These are phyloP conservation scores for Peromyscus californicus DNA, from an alignment of 2,113 vertebrate species.

Conservation along the genomic window DNA sequence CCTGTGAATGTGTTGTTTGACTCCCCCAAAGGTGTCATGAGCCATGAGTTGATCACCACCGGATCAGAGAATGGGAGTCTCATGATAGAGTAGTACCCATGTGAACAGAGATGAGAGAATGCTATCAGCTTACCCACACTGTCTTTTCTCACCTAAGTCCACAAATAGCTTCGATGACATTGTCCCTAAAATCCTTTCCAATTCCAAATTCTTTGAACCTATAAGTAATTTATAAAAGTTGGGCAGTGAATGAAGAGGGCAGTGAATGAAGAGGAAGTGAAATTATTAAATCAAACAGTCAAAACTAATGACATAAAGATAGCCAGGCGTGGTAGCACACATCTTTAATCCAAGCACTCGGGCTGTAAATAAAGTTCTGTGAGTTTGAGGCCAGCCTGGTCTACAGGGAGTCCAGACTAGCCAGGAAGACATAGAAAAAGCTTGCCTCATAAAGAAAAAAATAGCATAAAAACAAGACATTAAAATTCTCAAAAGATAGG, in stretches of 20 bases:
- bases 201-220: conserved; percentile 5
- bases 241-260: no score
- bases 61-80: neutral
- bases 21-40: neutral
- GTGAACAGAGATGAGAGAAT: neutral
- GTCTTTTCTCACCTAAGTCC: neutral
- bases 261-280: no score
- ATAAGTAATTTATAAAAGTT: neutral
- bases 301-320: neutral
- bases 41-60: neutral
- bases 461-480: neutral
- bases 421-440: neutral
- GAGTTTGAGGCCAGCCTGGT: neutral
- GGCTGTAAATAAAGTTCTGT: neutral
- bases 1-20: neutral
- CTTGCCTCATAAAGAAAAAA: neutral
- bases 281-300: neutral
- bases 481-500: neutral
- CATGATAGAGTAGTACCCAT: neutral
- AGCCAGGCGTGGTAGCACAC: neutral
- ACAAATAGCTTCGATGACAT: neutral
- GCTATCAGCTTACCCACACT: neutral
- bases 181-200: conserved; percentile 13
- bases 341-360: neutral
- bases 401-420: neutral